Base-by-base conservation (phyloP, 64 coral and sea anemone species). In the Montipora capricornis region DNA sequence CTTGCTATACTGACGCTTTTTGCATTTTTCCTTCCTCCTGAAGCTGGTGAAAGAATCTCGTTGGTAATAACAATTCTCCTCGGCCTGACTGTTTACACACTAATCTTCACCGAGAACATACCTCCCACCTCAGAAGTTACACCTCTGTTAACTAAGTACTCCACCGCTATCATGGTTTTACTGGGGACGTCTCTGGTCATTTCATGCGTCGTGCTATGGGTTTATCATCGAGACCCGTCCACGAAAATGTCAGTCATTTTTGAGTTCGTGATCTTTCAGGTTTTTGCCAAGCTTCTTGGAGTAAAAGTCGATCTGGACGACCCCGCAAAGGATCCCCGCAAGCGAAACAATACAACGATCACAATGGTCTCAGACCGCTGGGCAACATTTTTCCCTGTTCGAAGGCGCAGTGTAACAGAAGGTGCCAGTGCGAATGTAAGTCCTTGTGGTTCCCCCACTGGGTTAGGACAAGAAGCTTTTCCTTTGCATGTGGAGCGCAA, bases 91-190 rank as follows among this genome's bases (percentile, higher is more conserved):
- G 95, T 96, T 8, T 96, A 96, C 66, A 93, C 92, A 48, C 88
- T 96, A 26, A 96, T 96, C 49, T 96, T 96, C 73, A 96, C 95
- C 6, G 95, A 96, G 46, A 93, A 94, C 13, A 96, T 96, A 13
- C 91, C 95, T 3, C 79, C 91, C 1, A 96, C 95, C 17, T 96
- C 91, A 2, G 91, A 93, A 80, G 95, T 96, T 4, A 96, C 91
- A 5, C 95, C 95, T 0, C 81, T 92, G 0, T 66, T 92, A 44
- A 84, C 90, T 0, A 74, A 83, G 15, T 92, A 92, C 52, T 92
- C 90, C 53, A 92, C 90, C 3, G 73, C 90, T 0, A 92, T 92
- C 46, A 92, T 92, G 90, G 81, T 62, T 61, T 24, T 84, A 11
- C 15, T 92, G 24, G 90, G 71, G 11, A 16, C 44, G 3, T 92